Base-by-base conservation (phyloP, 2,888 invertebrate genomes). In the Eilema caniola region DNA sequence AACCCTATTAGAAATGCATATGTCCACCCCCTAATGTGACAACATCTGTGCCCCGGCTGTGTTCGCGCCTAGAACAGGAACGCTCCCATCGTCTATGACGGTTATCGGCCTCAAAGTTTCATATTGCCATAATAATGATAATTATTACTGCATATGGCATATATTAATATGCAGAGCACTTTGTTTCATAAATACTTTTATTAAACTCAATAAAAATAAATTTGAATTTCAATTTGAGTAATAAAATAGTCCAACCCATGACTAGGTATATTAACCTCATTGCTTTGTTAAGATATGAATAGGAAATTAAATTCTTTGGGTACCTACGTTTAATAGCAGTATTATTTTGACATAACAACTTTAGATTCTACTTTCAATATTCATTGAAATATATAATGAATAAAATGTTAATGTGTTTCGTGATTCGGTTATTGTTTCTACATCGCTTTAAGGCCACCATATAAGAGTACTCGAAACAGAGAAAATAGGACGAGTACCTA, bases 31-130 rank as follows among this genome's bases (percentile, higher is more conserved):
- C 91, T 86, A 84, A 85, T 77, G 85, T 81, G 84, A 75, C 88
- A 91, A 83, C 93, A 94, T 89, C 89, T 94, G 94, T 83, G 79
- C 59, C 81, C 90, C 92, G 92, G 90, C 91, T 93, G 93, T 81
- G 86, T 75, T 70, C 64, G 83, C 83, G 82, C 84, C 81, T 87
- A 85, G 86, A 80, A 81, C 84, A 85, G 76, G 78, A n/a, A 77
- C 83, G 86, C 83, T 88, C 89, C 84, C 90, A 87, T 85, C 59
- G 77, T 79, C 88, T 80, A 83, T 76, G 78, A 82, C 79, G 59
- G 53, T 66, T 59, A 47, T 31, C 60, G n/a, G 74, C 74, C 74
- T 72, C 76, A 64, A 73, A 79, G 76, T 75, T 74, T 76, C 73
- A 65, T 78, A 75, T 70, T 80, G 74, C 73, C 72, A 82, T 70